Conservation (phyloP, 1,140 invertebrate species). For the Tetramorium simillimum region DNA sequence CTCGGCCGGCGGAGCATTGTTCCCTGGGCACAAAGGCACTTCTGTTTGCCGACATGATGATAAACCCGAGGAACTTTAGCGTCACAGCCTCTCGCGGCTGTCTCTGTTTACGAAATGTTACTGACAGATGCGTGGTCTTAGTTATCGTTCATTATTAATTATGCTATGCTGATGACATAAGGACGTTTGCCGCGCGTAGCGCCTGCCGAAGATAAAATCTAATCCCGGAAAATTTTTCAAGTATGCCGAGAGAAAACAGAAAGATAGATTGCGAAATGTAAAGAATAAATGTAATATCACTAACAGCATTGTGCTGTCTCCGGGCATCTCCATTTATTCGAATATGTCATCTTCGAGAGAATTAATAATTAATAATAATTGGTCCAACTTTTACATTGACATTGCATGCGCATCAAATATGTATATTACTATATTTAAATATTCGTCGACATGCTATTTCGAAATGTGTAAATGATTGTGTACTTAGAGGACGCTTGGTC, state of each 20-base stretch:
- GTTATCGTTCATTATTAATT: slow-evolving; percentile 77
- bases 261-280: background rate
- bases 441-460: background rate
- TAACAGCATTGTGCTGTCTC: too few species aligned
- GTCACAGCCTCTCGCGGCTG: slow-evolving; percentile 44
- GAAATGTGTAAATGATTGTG: background rate
- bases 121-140: slow-evolving; percentile 68
- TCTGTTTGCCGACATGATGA: slow-evolving; percentile 73
- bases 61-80: slow-evolving; percentile 74
- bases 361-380: background rate
- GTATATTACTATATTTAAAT: too few species aligned
- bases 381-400: background rate
- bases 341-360: too few species aligned
- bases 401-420: background rate
- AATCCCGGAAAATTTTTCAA: background rate
- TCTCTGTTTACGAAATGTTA: slow-evolving; percentile 72
- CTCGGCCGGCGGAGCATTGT: slow-evolving; percentile 73
- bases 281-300: too few species aligned
- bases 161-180: slow-evolving; percentile 74
- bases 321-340: too few species aligned
- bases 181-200: slow-evolving; percentile 48
- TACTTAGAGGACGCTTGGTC: background rate
- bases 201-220: slow-evolving; percentile 26
- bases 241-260: background rate
- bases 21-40: slow-evolving; percentile 75